Base-by-base conservation (phyloP, 2,888 invertebrate genomes). In the Lepeophtheirus nordmannii region DNA sequence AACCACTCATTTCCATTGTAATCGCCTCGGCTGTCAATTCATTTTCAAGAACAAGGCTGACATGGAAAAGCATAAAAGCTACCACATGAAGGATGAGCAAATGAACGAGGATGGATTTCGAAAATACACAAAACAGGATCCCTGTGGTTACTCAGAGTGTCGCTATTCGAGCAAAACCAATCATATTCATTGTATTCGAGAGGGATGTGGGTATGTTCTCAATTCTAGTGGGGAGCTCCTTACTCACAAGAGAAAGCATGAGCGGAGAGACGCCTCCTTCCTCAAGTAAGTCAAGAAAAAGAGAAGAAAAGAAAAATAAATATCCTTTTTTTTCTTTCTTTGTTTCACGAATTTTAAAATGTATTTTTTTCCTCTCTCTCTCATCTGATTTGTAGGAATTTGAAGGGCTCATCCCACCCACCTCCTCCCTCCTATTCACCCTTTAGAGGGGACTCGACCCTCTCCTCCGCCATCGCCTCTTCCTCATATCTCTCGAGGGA, bases 31-130 rank as follows among this genome's bases (percentile, higher is more conserved):
- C 12, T 97, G 97, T 77, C 85, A 86, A 71, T 94, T 87, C 74
- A 96, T 94, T 0, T 97, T 97, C 78, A 97, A 97, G 79, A 96
- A 97, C 76, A 97, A 97, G 76, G 93, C 94, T 72, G 97, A 97
- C 78, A 97, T 97, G 94, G 96, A 97, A 78, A 97, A 97, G 78
- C 97, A 97, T 81, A 97, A 96, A 77, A 87, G 92, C 1, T 96
- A 96, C 75, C 97, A 97, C 77, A 88, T 94, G 74, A 94, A 94
- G 77, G 96, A 97, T 78, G 92, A 93, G 74, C 91, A 94, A 70
- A 79, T 97, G 60, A 87, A 89, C 56, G 84, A 89, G 69, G 96
- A 97, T 74, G 96, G 96, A 20, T 97, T 97, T 80, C 96, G 94
- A 77, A 97, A 97, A 76, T 97, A 93, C 77, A 89, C 96, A 84